Conservation (phyloP, 2,888 invertebrate species). For the Agrochola circellaris region DNA sequence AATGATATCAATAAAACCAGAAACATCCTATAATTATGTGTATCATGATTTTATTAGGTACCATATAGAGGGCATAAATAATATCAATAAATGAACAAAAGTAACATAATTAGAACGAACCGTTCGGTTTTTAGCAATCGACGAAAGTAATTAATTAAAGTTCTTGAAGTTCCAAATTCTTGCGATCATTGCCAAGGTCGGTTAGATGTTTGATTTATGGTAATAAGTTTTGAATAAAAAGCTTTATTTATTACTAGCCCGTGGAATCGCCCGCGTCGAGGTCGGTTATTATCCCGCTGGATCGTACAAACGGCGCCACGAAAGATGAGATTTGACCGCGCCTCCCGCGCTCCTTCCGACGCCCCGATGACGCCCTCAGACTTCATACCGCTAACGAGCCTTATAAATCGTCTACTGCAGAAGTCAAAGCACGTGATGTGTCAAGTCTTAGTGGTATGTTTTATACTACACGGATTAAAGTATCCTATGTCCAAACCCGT, state of each 20-base stretch:
- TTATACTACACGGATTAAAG: background rate
- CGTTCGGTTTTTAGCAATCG: constrained; percentile 6
- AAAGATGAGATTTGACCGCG: too few species aligned
- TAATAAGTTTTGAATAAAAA: background rate
- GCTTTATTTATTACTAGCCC: background rate
- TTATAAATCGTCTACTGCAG: too few species aligned
- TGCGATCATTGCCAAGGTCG: constrained; percentile 10
- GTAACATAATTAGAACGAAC: constrained; percentile 19
- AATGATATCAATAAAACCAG: constrained; percentile 40
- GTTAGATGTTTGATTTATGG: constrained; percentile 14
- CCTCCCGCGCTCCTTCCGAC: too few species aligned
- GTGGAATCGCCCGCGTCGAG: background rate
- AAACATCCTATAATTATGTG: constrained; percentile 34
- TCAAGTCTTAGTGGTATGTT: too few species aligned
- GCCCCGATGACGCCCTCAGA: too few species aligned
- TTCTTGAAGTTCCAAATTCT: background rate
- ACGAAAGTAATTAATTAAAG: background rate
- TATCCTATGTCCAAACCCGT: too few species aligned
- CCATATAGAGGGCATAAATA: constrained; percentile 35
- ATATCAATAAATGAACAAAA: constrained; percentile 11
- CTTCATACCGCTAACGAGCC: too few species aligned
- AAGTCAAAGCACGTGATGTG: too few species aligned
- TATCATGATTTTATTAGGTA: constrained; percentile 41
- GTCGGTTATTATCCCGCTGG: background rate
- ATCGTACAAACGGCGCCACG: too few species aligned